Evolutionary conservation across 2,888 invertebrate species (phyloP).

Genomic region (Atherix ibis): DNA sequence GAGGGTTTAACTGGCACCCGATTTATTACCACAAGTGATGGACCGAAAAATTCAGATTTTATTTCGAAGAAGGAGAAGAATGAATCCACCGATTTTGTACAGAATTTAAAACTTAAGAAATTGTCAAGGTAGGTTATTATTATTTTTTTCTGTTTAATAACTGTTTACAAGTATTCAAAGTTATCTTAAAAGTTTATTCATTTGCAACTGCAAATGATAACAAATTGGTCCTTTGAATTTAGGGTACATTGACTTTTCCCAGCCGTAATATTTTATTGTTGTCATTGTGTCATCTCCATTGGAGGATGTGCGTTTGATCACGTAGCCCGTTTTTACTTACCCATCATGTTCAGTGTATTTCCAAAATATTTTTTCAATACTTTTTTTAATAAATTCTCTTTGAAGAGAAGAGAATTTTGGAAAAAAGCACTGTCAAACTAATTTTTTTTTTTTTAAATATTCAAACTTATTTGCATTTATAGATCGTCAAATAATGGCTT

Average conservation of each 20-base stretch:
- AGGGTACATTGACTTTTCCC: neutral
- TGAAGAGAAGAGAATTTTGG: no score
- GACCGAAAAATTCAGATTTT: slow-evolving; percentile 19
- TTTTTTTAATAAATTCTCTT: no score
- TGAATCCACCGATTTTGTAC: slow-evolving; percentile 21
- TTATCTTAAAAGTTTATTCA: no score
- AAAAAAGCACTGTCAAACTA: no score
- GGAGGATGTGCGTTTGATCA: slow-evolving; percentile 9
- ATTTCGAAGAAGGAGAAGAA: slow-evolving; percentile 21
- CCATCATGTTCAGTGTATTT: neutral
- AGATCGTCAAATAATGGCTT: no score
- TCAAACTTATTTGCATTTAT: no score
- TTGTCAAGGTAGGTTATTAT: slow-evolving; percentile 18
- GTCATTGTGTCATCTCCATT: neutral
- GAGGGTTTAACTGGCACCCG: slow-evolving; percentile 4
- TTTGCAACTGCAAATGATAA: no score
- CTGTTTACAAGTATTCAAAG: no score
- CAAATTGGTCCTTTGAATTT: no score
- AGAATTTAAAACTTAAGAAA: slow-evolving; percentile 23
- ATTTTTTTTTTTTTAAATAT: no score
- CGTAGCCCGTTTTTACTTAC: slow-evolving; percentile 4
- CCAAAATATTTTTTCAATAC: no score
- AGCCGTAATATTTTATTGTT: neutral
- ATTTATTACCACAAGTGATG: slow-evolving; percentile 23
- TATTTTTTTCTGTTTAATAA: neutral